A percentile compares a stretch with the other conserved stretches of the same genome.
phyloP scores from a whole-genome alignment of 2,797 vertebrate genomes.

The Serranus cabrilla region DNA sequence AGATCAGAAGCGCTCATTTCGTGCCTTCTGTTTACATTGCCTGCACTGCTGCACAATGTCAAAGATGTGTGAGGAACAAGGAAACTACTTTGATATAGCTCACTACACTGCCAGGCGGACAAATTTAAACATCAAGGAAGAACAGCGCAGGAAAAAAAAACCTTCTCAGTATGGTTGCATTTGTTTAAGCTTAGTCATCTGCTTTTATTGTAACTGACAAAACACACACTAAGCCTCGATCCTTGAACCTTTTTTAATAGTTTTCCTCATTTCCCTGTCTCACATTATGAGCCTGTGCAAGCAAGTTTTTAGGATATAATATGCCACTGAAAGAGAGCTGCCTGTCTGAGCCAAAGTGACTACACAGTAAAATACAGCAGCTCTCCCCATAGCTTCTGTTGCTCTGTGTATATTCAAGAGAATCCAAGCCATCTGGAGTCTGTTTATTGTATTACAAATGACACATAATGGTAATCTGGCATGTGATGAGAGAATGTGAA shows the following conservation, averaged over 20 bases:
- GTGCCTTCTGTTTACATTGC: conserved; percentile 59
- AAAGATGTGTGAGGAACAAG: conserved; percentile 64
- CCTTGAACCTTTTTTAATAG: conserved; percentile 34
- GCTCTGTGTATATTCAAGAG: conserved; percentile 77
- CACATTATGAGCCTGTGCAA: conserved; percentile 22
- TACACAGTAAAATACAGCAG: conserved; percentile 73
- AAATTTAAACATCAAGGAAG: conserved; percentile 36
- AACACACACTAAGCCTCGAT: conserved; percentile 40
- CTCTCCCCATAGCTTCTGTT: conserved; percentile 81
- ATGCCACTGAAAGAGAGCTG: conserved; percentile 38
- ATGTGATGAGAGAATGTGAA: conserved; percentile 86
- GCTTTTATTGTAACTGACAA: conserved; percentile 51
- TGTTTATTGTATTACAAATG: conserved; percentile 87
- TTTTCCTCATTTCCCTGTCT: conserved; percentile 55
- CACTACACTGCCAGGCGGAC: conserved; percentile 14
- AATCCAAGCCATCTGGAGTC: conserved; percentile 86
- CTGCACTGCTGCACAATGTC: conserved; percentile 62
- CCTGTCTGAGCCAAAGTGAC: conserved; percentile 49
- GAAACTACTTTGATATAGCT: conserved; percentile 36
- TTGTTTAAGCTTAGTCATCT: conserved; percentile 43
- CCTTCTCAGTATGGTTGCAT: conserved; percentile 8
- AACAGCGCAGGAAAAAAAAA: conserved; percentile 4
- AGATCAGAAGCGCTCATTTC: conserved; percentile 63
- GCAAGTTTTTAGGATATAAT: conserved; percentile 30
- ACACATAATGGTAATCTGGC: conserved; percentile 88